Base-by-base conservation (phyloP, 2,797 vertebrate species). In the Eleutherodactylus coqui region DNA sequence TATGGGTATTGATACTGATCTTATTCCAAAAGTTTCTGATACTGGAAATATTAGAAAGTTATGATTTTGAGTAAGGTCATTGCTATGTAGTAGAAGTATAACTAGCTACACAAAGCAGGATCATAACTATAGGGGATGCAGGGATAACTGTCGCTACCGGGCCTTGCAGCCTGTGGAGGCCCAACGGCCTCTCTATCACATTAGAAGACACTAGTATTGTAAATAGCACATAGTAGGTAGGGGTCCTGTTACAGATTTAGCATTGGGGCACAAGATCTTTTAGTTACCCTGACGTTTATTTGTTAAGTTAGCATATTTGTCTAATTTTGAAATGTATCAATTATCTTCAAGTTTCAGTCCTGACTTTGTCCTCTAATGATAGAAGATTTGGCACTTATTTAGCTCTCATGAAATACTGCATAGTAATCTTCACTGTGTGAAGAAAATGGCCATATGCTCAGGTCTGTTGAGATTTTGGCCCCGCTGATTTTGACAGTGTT, bases 371-470 rank as follows among this genome's bases (percentile, higher is more conserved):
- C 69, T 72, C 21, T 43, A 43, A 13, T 11, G 19, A n/a, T 4
- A 43, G 24, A 41, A 72, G 19, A 43, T 11, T 41, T 72, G 64
- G 64, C 36, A 69, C 21, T 13, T 41, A n/a, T 11, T n/a, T 43
- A n/a, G 36, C 24, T 72, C 21, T 10, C 9, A 43, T 72, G 11
- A 69, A 24, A 72, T 72, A n/a, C 69, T 41, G 21, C 36, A 72
- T 21, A 10, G 38, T 72, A n/a, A 72, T 43, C 36, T 41, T 43
- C 24, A 13, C 7, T 43, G 6, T 72, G 43, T 38, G 41, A 72
- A 14, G 21, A 41, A 67, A 72, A 72, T 43, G 3, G 69, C 69
- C 36, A 72, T 72, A 43, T 70, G 69, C 69, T 43, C 36, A 72
- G 36, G 69, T 72, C 69, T 41, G 69, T 72, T 2, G 69, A 43